phyloP scores from a whole-genome alignment of 1,140 invertebrate species.

The Nasonia giraulti region DNA sequence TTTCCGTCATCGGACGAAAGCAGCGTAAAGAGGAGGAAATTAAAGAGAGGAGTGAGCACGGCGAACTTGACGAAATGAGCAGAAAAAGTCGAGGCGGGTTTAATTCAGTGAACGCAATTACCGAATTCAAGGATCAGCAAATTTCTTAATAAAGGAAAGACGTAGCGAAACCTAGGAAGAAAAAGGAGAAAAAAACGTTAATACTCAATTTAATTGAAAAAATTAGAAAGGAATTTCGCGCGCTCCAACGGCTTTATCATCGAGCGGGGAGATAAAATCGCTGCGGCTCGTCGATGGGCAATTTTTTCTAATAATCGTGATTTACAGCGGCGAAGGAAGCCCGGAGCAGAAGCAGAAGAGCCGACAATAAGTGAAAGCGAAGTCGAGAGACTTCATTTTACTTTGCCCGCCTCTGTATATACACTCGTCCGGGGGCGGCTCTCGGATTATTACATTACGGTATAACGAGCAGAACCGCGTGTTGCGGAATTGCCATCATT shows the following conservation, averaged over 20 bases:
- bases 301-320: too few species aligned
- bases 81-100: slow-evolving; percentile 19
- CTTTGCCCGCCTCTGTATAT: neutral
- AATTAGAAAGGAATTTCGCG: too few species aligned
- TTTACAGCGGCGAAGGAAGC: too few species aligned
- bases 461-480: slow-evolving; percentile 22
- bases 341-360: too few species aligned
- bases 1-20: slow-evolving; percentile 2
- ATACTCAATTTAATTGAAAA: too few species aligned
- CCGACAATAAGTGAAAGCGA: slow-evolving; percentile 1
- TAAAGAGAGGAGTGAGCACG: slow-evolving; percentile 3
- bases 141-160: slow-evolving; percentile 37
- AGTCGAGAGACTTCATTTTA: neutral
- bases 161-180: neutral
- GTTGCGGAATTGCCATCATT: slow-evolving; percentile 18
- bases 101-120: slow-evolving; percentile 48
- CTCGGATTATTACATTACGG: slow-evolving; percentile 29
- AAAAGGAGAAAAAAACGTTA: neutral
- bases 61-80: slow-evolving; percentile 27
- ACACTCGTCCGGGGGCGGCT: neutral
- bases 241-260: too few species aligned
- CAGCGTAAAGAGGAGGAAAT: neutral
- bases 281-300: too few species aligned
- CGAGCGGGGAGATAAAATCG: too few species aligned
- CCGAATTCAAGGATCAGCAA: slow-evolving; percentile 44